These are phyloP conservation scores for Drosophila pegasa DNA, from an alignment of 2,888 invertebrate genomes.

Conservation along the genomic window DNA sequence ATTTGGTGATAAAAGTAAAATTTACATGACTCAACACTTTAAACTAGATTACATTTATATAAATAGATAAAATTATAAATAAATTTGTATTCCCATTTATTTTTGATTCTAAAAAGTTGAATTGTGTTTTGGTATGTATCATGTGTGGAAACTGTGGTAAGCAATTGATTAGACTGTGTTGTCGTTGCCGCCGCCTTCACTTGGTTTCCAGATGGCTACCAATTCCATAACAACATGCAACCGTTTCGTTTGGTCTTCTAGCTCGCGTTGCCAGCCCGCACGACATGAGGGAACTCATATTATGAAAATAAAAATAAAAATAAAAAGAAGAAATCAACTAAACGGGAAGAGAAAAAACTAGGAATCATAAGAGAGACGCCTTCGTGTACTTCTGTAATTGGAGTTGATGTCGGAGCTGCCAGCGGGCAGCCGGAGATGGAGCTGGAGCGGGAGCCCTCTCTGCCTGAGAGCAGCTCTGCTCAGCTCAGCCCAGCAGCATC, in stretches of 20 bases:
- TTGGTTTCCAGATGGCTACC: slow-evolving; percentile 25
- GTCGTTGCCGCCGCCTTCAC: slow-evolving; percentile 18
- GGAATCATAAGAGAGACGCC: slow-evolving; percentile 79
- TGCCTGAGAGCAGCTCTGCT: slow-evolving; percentile 22
- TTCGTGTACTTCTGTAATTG: slow-evolving; percentile 80
- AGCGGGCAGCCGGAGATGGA: slow-evolving; percentile 58
- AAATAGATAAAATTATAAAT: not conserved
- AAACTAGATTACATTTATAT: too few species aligned
- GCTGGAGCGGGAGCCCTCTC: slow-evolving; percentile 27
- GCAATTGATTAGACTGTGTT: slow-evolving; percentile 5
- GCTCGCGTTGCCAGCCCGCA: slow-evolving; percentile 42
- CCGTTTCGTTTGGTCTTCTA: slow-evolving; percentile 22
- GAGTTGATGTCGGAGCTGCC: slow-evolving; percentile 78
- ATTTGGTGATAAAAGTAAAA: not conserved
- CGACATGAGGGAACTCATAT: slow-evolving; percentile 60
- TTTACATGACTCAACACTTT: not conserved
- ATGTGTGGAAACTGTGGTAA: not conserved
- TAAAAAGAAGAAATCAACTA: not conserved
- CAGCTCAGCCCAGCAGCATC: slow-evolving; percentile 62
- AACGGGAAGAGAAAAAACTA: slow-evolving; percentile 44
- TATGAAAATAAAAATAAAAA: slow-evolving; percentile 45
- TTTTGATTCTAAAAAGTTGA: not conserved
- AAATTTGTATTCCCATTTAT: not conserved
- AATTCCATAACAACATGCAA: slow-evolving; percentile 27
- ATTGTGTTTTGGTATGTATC: slow-evolving; percentile 5